phyloP scores from a whole-genome alignment of 53 echinoderm and acorn worm species.

The Holothuria scabra region DNA sequence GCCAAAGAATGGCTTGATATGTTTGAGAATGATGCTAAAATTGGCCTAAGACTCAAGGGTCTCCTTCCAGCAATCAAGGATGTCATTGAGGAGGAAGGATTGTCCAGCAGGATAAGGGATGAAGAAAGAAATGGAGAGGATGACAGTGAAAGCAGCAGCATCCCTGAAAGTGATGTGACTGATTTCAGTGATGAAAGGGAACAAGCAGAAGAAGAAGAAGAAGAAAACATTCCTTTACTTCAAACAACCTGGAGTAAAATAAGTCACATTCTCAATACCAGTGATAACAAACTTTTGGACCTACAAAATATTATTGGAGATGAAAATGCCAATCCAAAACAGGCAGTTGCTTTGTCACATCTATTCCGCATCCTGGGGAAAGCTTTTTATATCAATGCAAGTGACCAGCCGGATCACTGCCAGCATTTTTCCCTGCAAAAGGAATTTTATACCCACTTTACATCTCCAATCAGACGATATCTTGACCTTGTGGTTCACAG shows the following conservation, averaged over 20 bases:
- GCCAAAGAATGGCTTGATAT: constrained; percentile 56
- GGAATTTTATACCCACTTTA: constrained; percentile 70
- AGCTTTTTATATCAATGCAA: constrained; percentile 63
- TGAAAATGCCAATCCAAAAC: constrained; percentile 71
- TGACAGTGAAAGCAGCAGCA: neutral
- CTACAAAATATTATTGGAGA: constrained; percentile 62
- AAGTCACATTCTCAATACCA: constrained; percentile 37
- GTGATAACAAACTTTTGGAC: neutral
- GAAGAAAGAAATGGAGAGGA: neutral
- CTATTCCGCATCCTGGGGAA: constrained; percentile 52
- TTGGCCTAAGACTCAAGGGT: constrained; percentile 3
- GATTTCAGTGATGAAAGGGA: constrained; percentile 23
- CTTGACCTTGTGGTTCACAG: constrained; percentile 84
- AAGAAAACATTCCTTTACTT: constrained; percentile 18
- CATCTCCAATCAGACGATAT: constrained; percentile 86
- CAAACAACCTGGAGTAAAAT: constrained; percentile 47
- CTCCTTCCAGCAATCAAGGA: constrained; percentile 39
- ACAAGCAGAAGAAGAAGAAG: neutral
- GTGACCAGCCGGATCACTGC: constrained; percentile 44
- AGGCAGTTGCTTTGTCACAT: constrained; percentile 62
- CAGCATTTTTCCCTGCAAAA: constrained; percentile 58
- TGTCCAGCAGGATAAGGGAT: no score
- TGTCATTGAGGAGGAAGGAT: neutral
- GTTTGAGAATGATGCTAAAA: constrained; percentile 6
- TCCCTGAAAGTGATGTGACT: constrained; percentile 28